phyloP scores from a whole-genome alignment of 2,113 vertebrate species.

The Sinocyclocheilus grahami region DNA sequence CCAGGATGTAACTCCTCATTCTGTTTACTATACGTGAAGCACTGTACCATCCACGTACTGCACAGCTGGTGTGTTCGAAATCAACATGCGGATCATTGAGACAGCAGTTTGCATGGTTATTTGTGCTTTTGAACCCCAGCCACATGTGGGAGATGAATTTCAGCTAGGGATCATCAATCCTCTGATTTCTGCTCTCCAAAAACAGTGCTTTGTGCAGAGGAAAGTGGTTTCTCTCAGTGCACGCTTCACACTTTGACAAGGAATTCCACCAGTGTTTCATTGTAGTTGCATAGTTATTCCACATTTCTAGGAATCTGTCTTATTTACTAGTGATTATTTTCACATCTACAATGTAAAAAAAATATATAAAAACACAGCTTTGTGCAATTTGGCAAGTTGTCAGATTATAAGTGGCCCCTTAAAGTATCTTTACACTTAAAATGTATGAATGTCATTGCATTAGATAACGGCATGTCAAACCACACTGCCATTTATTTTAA shows the following conservation, averaged over 20 bases:
- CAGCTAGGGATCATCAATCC: constrained; percentile 41
- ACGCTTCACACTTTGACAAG: constrained; percentile 6
- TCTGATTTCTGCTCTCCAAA: constrained; percentile 30
- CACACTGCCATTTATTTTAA: too few species aligned
- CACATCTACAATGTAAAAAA: not conserved
- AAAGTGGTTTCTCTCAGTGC: not conserved
- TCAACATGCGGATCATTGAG: constrained; percentile 24
- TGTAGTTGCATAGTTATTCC: constrained; percentile 1
- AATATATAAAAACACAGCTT: not conserved
- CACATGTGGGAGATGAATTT: constrained; percentile 50
- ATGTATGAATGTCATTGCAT: not conserved
- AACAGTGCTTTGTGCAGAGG: not conserved
- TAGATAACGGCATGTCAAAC: not conserved
- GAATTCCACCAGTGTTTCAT: not conserved
- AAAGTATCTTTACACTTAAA: not conserved
- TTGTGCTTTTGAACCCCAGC: constrained; percentile 38
- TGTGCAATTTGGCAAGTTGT: not conserved
- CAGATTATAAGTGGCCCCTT: not conserved
- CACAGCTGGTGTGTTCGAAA: constrained; percentile 25
- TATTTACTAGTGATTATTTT: not conserved
- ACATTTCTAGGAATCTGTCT: not conserved
- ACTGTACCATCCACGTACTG: constrained; percentile 37
- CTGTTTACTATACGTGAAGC: constrained; percentile 32
- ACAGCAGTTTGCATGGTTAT: constrained; percentile 38
- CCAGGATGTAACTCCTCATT: constrained; percentile 38